Evolutionary conservation across 2,797 vertebrate genomes (phyloP).

Genomic region (Sebastes alutus): DNA sequence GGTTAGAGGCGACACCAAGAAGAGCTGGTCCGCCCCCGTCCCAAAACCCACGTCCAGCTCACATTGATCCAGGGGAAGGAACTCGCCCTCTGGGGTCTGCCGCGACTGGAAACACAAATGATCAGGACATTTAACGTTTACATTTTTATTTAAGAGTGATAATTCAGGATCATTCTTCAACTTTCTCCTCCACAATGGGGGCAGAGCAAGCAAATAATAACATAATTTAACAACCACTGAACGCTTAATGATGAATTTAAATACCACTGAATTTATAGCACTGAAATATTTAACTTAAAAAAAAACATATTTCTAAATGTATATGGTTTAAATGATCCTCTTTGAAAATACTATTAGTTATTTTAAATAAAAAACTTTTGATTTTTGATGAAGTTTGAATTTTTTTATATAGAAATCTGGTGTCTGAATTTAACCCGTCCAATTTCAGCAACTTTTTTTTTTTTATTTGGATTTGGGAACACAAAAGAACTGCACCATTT

Average conservation of each 20-base stretch:
- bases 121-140: background rate
- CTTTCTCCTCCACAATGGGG: background rate
- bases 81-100: constrained; percentile 92
- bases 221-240: background rate
- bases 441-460: background rate
- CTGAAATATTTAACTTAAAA: background rate
- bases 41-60: constrained; percentile 93
- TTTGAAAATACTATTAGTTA: background rate
- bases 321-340: background rate
- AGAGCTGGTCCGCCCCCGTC: constrained; percentile 92
- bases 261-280: background rate
- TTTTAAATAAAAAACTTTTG: background rate
- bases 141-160: background rate
- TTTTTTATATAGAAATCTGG: too few species aligned
- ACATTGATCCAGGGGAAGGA: constrained; percentile 91
- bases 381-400: background rate
- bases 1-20: constrained; percentile 91
- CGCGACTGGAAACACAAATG: constrained; percentile 82
- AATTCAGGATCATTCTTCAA: background rate
- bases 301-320: background rate
- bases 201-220: background rate
- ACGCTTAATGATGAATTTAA: background rate
- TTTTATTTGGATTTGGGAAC: too few species aligned
- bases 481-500: too few species aligned
- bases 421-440: background rate